These are phyloP conservation scores for Anas platyrhynchos DNA, from an alignment of 2,113 vertebrate genomes.

Conservation along the genomic window DNA sequence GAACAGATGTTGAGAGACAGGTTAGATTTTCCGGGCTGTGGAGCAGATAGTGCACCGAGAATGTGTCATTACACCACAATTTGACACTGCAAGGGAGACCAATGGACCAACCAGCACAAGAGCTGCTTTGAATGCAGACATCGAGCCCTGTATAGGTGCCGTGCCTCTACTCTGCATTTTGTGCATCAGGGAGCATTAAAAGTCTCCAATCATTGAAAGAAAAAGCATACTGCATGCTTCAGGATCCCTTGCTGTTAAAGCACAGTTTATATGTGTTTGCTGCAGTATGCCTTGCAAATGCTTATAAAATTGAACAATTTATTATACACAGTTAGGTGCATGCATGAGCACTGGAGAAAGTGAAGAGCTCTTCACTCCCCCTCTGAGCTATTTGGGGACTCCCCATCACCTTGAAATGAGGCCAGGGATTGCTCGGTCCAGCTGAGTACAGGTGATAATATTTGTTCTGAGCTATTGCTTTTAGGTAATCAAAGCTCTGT, in stretches of 20 bases:
- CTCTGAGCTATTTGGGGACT: neutral
- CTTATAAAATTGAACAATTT: neutral
- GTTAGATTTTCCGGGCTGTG: neutral
- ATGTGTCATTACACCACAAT: neutral
- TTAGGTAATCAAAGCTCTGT: neutral
- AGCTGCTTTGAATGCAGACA: neutral
- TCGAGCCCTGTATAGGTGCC: neutral
- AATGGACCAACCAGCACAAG: neutral
- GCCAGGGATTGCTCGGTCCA: neutral
- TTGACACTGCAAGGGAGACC: neutral
- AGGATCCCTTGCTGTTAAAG: neutral
- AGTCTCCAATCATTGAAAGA: neutral
- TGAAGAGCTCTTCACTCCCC: neutral
- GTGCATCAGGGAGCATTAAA: neutral
- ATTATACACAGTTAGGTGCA: neutral
- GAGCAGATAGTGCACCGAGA: neutral
- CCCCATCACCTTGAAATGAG: neutral
- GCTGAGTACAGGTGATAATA: neutral
- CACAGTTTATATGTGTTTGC: neutral
- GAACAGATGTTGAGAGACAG: neutral
- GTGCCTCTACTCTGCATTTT: neutral
- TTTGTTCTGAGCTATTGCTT: neutral
- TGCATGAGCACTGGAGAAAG: neutral
- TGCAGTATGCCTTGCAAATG: neutral
- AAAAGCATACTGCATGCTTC: neutral